Conservation (phyloP, 2,113 vertebrate species). For the Phaethon lepturus region DNA sequence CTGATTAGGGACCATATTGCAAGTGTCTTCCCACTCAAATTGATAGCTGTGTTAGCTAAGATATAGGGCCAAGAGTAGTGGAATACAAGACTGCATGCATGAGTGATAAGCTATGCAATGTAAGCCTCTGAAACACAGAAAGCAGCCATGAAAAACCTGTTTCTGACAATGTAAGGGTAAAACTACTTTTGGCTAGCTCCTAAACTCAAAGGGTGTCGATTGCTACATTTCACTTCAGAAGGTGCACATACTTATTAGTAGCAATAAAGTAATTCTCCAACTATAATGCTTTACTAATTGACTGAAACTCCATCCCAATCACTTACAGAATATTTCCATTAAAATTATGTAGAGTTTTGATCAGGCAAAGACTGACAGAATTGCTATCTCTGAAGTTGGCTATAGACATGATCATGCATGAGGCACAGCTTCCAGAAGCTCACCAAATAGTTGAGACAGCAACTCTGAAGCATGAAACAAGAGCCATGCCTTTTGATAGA, state of each 20-base stretch:
- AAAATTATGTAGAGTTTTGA: neutral
- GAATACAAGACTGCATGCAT: neutral
- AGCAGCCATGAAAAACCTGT: neutral
- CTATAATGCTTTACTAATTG: neutral
- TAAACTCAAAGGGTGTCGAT: neutral
- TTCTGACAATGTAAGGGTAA: neutral
- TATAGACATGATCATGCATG: neutral
- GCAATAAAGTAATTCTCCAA: neutral
- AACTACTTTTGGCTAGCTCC: neutral
- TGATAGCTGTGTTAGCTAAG: neutral
- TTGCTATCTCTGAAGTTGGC: neutral
- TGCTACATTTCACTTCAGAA: neutral
- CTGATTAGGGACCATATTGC: neutral
- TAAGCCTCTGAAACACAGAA: neutral
- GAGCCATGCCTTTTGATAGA: neutral
- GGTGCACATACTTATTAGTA: neutral
- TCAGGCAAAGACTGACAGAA: neutral
- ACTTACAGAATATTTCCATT: neutral
- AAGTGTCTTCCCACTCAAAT: neutral
- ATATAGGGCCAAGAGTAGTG: neutral
- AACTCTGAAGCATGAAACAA: neutral
- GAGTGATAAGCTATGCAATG: neutral
- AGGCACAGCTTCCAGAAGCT: neutral
- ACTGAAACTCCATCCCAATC: neutral
- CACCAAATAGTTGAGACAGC: neutral